Conservation (phyloP, 2,888 invertebrate genomes). For the Argyra leucocephala region DNA sequence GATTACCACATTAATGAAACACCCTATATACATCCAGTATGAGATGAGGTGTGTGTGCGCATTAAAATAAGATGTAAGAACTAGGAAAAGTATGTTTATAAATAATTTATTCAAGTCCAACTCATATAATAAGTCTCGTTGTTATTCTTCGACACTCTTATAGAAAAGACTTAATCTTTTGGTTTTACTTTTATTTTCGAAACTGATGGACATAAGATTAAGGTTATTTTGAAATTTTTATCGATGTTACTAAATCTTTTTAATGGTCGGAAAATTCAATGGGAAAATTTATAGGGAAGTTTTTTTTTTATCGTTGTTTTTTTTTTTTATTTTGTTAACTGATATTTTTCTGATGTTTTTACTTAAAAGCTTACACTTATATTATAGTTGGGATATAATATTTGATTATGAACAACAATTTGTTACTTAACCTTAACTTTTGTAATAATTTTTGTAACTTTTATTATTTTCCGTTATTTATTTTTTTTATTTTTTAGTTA, state of each 20-base stretch:
- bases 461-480: too few species aligned
- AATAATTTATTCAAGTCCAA: too few species aligned
- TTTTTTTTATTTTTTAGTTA: not conserved
- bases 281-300: not conserved
- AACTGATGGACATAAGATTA: not conserved
- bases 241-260: not conserved
- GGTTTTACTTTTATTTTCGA: not conserved
- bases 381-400: not conserved
- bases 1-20: too few species aligned
- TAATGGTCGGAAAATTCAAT: not conserved
- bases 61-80: too few species aligned
- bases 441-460: not conserved
- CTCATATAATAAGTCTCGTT: too few species aligned
- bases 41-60: too few species aligned
- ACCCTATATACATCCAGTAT: too few species aligned
- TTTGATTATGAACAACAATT: too few species aligned
- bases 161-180: too few species aligned
- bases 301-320: not conserved
- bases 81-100: too few species aligned
- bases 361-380: not conserved
- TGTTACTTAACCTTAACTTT: not conserved
- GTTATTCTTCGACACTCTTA: too few species aligned
- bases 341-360: not conserved
- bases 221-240: not conserved
- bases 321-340: not conserved